These are phyloP conservation scores for Diabrotica virgifera DNA, from an alignment of 1,140 invertebrate species.

Conservation along the genomic window DNA sequence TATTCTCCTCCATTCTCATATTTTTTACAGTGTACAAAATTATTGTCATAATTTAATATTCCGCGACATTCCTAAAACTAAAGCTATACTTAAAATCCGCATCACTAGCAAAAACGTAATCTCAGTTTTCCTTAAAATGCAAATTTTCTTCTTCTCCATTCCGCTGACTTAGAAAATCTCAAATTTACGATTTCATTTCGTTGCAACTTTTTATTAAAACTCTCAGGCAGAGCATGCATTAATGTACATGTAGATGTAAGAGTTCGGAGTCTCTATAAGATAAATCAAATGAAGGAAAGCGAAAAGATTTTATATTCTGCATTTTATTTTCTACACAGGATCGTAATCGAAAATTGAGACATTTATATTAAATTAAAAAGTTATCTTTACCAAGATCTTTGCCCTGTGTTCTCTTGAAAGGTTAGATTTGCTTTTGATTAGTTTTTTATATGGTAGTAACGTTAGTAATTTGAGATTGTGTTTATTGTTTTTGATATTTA, in stretches of 20 bases:
- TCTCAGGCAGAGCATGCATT: constrained; percentile 12
- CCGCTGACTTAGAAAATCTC: constrained; percentile 15
- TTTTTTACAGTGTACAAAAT: not conserved
- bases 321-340: not conserved
- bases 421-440: no score
- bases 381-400: no score
- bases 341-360: no score
- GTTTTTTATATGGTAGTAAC: no score
- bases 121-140: constrained; percentile 7
- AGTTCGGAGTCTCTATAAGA: constrained; percentile 2
- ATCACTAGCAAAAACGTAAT: constrained; percentile 9
- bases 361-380: no score
- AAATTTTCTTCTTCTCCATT: constrained; percentile 13
- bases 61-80: not conserved
- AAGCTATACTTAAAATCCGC: constrained; percentile 8
- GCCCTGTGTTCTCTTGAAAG: no score
- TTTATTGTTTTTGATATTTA: no score
- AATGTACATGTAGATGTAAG: constrained; percentile 14
- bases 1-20: no score
- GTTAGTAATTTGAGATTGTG: no score
- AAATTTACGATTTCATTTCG: constrained; percentile 18
- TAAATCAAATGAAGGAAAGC: constrained; percentile 22
- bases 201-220: constrained; percentile 14
- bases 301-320: constrained; percentile 21
- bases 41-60: not conserved